Evolutionary conservation across 2,797 vertebrate species (phyloP).

Genomic region (Pangasius larnaudii): DNA sequence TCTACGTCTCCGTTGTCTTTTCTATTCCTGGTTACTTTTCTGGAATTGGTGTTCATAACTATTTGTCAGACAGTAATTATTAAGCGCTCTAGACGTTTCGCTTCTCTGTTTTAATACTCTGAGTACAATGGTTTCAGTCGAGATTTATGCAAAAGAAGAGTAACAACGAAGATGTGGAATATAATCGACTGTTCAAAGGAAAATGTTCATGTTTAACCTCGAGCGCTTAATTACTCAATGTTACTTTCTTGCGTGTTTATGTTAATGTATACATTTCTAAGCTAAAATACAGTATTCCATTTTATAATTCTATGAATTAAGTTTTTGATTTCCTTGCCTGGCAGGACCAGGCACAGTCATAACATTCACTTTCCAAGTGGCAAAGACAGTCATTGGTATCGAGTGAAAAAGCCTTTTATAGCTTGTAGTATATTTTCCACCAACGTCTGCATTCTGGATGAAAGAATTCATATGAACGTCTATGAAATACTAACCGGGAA

Average conservation of each 20-base stretch:
- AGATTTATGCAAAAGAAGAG: constrained; percentile 83
- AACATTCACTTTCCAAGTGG: neutral
- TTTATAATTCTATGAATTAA: constrained; percentile 82
- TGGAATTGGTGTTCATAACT: constrained; percentile 89
- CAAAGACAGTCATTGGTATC: neutral
- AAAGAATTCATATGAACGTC: neutral
- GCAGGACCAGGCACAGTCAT: constrained; percentile 14
- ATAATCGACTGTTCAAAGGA: constrained; percentile 79
- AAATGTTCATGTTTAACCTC: constrained; percentile 80
- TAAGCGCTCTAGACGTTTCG: constrained; percentile 81
- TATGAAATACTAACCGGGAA: constrained; percentile 25
- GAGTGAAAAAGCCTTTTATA: neutral
- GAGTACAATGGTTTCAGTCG: constrained; percentile 74
- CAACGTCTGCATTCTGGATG: neutral
- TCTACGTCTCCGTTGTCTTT: constrained; percentile 79
- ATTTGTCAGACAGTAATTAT: constrained; percentile 84
- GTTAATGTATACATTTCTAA: constrained; percentile 94
- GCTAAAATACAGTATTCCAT: constrained; percentile 92
- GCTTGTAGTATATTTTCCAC: neutral
- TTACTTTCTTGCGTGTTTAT: constrained; percentile 89
- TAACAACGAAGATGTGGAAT: constrained; percentile 71
- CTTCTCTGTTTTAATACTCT: constrained; percentile 64
- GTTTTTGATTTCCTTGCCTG: constrained; percentile 65
- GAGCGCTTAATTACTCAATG: constrained; percentile 87
- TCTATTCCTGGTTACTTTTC: constrained; percentile 83